Base-by-base conservation (phyloP, 2,113 vertebrate species). In the Cathartes aura region DNA sequence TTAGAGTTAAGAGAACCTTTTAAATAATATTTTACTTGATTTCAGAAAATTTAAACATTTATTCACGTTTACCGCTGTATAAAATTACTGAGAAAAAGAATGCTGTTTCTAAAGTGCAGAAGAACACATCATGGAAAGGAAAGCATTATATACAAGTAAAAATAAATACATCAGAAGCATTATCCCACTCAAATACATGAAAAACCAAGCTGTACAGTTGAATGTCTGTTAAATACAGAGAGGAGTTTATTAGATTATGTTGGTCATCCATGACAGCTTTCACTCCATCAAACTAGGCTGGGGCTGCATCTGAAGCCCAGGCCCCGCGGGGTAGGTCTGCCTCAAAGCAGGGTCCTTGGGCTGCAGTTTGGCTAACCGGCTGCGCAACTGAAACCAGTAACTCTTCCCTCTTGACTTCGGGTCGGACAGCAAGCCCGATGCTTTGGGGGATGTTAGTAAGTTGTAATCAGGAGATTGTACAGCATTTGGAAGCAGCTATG, bases 31-130 rank as follows among this genome's bases (percentile, higher is more conserved):
- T 95, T 87, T 67, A 63, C 21, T 82, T 82, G 27, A 66, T 91
- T 97, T 90, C 45, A 80, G 82, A 68, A 90, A 80, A 90, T 23
- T 68, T 78, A 91, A 95, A 78, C 36, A 34, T 45, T 86, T 75
- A 75, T 86, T 93, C 6, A 23, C 18, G 11, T 76, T 78, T 74
- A 70, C 29, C 63, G 45, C 50, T 82, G 43, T 48, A 81, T 83
- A 24, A 70, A 75, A 76, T 82, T 67, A 36, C 72, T 92, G 72
- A 83, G 75, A 83, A 73, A 79, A 95, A 79, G 6, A 83, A 67
- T 2, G 4, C 48, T 8, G 36, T 67, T 87, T 84, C 48, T 52
- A 3, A 76, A 86, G 29, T 6, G 22, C 71, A 63, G 64, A 43
- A 67, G 40, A 92, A 42, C n/a, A 13, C 21, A 32, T 50, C 4